These are phyloP conservation scores for Metellina segmentata DNA, from an alignment of 2,888 invertebrate species.

Conservation along the genomic window DNA sequence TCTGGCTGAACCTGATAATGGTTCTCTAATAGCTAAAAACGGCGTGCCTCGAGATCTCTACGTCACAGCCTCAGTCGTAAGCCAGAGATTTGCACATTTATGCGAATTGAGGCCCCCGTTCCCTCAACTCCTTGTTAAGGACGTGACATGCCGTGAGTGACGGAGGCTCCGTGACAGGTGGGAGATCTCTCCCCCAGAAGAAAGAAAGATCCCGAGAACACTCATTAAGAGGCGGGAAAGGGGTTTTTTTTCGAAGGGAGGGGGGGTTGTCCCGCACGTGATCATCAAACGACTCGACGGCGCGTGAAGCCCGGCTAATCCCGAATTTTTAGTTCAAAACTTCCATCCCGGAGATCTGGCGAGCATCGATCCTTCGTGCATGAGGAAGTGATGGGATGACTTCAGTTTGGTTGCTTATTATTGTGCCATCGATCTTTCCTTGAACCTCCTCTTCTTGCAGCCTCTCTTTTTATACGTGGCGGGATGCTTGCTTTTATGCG, in stretches of 20 bases:
- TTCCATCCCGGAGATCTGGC: conserved; percentile 23
- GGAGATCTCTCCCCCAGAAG: conserved; percentile 15
- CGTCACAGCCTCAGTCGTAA: no score
- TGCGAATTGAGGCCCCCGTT: no score
- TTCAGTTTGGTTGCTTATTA: conserved; percentile 46
- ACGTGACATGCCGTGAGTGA: conserved; percentile 9
- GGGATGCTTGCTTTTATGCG: not conserved
- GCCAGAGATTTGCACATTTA: no score
- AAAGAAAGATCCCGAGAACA: conserved; percentile 22
- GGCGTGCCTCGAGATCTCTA: no score
- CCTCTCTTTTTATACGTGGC: not conserved
- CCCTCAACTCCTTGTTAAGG: not conserved
- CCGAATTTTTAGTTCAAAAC: conserved; percentile 73
- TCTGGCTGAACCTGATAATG: no score
- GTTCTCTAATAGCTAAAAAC: no score
- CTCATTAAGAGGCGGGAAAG: conserved; percentile 55
- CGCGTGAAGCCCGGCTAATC: conserved; percentile 72
- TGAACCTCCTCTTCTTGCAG: not conserved
- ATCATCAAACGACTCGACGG: conserved; percentile 74
- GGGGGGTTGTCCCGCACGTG: conserved; percentile 53
- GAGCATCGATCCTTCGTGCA: conserved; percentile 37
- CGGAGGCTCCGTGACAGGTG: conserved; percentile 58
- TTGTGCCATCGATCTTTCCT: conserved; percentile 7
- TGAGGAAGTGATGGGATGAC: conserved; percentile 35
- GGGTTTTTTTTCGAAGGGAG: conserved; percentile 2